Evolutionary conservation across 1,140 invertebrate genomes (phyloP), one percentile per base, ranked within the genome.

Genomic region (Pachypeltis micranthus): DNA sequence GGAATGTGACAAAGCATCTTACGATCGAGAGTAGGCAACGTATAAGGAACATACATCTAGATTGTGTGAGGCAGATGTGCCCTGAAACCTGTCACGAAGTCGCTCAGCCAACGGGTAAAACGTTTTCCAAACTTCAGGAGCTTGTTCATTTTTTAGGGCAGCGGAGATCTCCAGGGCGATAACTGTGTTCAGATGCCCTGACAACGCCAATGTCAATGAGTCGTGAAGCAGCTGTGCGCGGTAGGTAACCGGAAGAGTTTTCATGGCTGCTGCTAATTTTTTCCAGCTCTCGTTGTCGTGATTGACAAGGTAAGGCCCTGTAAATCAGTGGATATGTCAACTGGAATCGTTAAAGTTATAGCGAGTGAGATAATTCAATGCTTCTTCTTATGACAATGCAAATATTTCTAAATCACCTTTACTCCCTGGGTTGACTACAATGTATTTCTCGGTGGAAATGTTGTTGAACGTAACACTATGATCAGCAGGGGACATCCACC

Each of bases 211-310:
- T 71, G 88, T 87, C 83, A 86, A 85, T 0, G 86, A 81, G 68
- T 90, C 87, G 65, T 89, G 86, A 0, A 89, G 72, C 0, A 90
- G 72, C 72, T 89, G 88, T 0, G 85, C 85, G 61, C 86, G 21
- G 23, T 34, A 34, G 16, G 83, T 77, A 3, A 82, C 79, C 0
- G 87, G 84, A 62, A 93, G 86, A 2, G 68, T 72, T 0, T 73
- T 70, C 70, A 80, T 65, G 57, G 76, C 68, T 55, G 80, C 69
- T 0, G 82, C 78, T 1, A 91, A 70, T 65, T 88, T 78, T 65
- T 83, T 80, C 90, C 89, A 91, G 70, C 90, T 91, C n/a, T 78
- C 70, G 3, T 72, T 65, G 66, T 91, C 89, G 70, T 91, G 91
- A 69, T 91, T 90, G 0, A 91, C 88, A 3, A 86, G 82, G 70